Evolutionary conservation across 2,888 invertebrate species (phyloP).

Genomic region (Malthinus seriepunctatus): DNA sequence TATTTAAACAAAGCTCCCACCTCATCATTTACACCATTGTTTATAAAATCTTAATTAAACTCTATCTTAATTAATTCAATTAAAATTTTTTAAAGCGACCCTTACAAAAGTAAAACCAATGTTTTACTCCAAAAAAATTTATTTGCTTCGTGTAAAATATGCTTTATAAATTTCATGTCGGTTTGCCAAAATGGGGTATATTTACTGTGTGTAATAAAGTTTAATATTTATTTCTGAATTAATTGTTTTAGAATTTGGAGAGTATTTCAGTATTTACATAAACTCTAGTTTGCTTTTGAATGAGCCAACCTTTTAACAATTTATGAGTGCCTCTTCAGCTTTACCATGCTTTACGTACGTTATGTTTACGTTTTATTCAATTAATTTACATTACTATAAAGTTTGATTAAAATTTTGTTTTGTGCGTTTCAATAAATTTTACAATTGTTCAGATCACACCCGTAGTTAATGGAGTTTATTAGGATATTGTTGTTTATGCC

Average conservation of each 20-base stretch:
- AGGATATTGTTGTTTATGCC: too few relatives aligned
- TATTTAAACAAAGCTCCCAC: too few relatives aligned
- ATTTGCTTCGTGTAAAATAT: too few relatives aligned
- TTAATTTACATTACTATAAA: constrained; percentile 2
- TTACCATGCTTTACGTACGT: background rate
- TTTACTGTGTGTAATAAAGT: background rate
- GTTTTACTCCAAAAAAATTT: too few relatives aligned
- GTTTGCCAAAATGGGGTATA: too few relatives aligned
- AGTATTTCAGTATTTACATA: constrained; percentile 5
- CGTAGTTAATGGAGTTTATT: too few relatives aligned
- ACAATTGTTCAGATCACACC: background rate
- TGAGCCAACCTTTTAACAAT: constrained; percentile 1
- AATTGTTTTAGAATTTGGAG: constrained; percentile 2
- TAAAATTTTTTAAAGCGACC: too few relatives aligned
- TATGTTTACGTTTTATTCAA: constrained; percentile 2
- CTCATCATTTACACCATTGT: too few relatives aligned
- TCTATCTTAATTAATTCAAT: too few relatives aligned
- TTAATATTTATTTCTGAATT: constrained; percentile 6
- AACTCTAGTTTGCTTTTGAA: background rate
- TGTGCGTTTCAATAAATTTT: background rate
- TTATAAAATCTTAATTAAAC: too few relatives aligned
- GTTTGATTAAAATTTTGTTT: constrained; percentile 3
- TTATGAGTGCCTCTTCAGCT: background rate
- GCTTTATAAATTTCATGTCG: too few relatives aligned
- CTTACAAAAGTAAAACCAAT: too few relatives aligned